phyloP scores from a whole-genome alignment of 2,113 vertebrate genomes.

The Zosterops pallidus region DNA sequence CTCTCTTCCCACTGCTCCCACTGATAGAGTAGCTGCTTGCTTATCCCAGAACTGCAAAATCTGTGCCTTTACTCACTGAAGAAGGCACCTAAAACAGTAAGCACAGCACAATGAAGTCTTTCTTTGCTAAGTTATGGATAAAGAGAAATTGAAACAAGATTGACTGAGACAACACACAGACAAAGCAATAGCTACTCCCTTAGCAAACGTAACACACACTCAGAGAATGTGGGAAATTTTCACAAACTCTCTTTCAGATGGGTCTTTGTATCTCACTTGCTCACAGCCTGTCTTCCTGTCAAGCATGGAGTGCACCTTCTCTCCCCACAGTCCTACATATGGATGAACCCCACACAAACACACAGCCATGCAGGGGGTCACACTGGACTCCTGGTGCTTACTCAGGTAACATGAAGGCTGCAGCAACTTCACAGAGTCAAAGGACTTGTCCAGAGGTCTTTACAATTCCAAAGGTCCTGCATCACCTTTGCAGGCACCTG shows the following conservation, averaged over 20 bases:
- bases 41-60: neutral
- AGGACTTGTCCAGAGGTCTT: neutral
- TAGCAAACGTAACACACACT: neutral
- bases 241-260: neutral
- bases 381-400: neutral
- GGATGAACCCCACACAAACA: neutral
- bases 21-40: neutral
- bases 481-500: neutral
- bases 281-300: neutral
- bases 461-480: neutral
- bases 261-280: neutral
- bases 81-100: neutral
- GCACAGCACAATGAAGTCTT: neutral
- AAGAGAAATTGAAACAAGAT: neutral
- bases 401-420: neutral
- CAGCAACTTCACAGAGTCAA: neutral
- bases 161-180: neutral
- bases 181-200: neutral
- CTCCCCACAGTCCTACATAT: rapidly evolving
- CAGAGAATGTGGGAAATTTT: neutral
- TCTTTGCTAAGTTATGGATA: neutral
- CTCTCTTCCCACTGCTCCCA: neutral
- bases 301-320: neutral
- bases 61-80: neutral
- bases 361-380: neutral